Percentiles rank a stretch among this genome's conserved stretches.
These are phyloP conservation scores for Chitala chitala DNA, from an alignment of 2,113 vertebrate genomes.

Conservation along the genomic window DNA sequence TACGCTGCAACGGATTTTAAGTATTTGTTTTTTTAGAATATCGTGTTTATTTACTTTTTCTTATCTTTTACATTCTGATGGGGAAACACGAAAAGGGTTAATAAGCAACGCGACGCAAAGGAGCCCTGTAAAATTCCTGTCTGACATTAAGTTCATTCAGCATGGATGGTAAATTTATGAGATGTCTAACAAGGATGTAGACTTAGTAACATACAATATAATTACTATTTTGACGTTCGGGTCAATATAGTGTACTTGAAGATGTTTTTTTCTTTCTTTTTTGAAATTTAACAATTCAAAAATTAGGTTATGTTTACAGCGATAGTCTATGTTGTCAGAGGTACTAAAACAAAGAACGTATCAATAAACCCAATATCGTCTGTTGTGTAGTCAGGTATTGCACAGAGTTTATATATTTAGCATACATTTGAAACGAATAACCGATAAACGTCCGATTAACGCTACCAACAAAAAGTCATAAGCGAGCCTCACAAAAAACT, in stretches of 20 bases:
- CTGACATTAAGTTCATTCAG: slow-evolving; percentile 38
- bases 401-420: not conserved
- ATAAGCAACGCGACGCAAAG: slow-evolving; percentile 58
- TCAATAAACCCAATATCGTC: no score
- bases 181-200: not conserved
- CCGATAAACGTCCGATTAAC: no score
- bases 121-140: slow-evolving; percentile 67
- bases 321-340: no score
- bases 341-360: no score
- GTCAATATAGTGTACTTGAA: no score
- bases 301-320: no score
- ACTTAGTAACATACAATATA: not conserved
- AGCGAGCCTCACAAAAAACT: no score
- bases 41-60: slow-evolving; percentile 63
- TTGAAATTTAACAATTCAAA: no score
- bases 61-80: slow-evolving; percentile 49
- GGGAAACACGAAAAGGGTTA: slow-evolving; percentile 55
- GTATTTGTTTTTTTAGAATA: slow-evolving; percentile 17
- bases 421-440: no score
- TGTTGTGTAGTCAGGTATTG: not conserved
- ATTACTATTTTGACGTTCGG: no score
- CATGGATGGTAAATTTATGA: not conserved
- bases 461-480: no score
- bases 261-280: no score
- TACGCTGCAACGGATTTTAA: not conserved